Evolutionary conservation across 2,113 vertebrate genomes (phyloP).

Genomic region (Epinephelus lanceolatus): DNA sequence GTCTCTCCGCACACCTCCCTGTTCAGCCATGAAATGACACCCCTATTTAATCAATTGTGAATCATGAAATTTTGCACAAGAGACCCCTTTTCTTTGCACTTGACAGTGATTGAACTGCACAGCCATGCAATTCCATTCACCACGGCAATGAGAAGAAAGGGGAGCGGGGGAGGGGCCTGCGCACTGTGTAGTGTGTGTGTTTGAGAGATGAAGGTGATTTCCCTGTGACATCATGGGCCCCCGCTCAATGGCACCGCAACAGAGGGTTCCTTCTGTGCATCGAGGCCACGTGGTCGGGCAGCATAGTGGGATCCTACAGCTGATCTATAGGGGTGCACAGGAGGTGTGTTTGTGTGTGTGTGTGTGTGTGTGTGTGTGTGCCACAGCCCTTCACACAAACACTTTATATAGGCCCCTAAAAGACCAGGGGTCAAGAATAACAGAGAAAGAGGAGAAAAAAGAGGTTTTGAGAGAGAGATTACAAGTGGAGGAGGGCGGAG

Average conservation of each 20-base stretch:
- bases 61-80: constrained; percentile 84
- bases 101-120: constrained; percentile 86
- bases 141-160: constrained; percentile 76
- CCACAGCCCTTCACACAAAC: constrained; percentile 34
- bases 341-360: constrained; percentile 4
- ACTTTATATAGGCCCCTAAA: constrained; percentile 51
- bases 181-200: constrained; percentile 44
- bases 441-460: not conserved
- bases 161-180: constrained; percentile 57
- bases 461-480: constrained; percentile 31
- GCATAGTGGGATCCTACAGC: constrained; percentile 50
- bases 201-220: constrained; percentile 69
- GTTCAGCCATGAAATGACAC: constrained; percentile 83
- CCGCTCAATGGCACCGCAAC: constrained; percentile 58
- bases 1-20: constrained; percentile 66
- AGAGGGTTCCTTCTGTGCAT: constrained; percentile 68
- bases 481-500: constrained; percentile 31
- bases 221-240: constrained; percentile 74
- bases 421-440: constrained; percentile 49
- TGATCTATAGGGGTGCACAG: constrained; percentile 57
- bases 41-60: constrained; percentile 85
- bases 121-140: constrained; percentile 84
- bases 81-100: constrained; percentile 80
- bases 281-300: constrained; percentile 39
- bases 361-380: not conserved